Percentiles rank a stretch among this genome's conserved stretches.
These are phyloP conservation scores for Cossypha niveicapilla DNA, from an alignment of 2,797 vertebrate genomes.

Conservation along the genomic window DNA sequence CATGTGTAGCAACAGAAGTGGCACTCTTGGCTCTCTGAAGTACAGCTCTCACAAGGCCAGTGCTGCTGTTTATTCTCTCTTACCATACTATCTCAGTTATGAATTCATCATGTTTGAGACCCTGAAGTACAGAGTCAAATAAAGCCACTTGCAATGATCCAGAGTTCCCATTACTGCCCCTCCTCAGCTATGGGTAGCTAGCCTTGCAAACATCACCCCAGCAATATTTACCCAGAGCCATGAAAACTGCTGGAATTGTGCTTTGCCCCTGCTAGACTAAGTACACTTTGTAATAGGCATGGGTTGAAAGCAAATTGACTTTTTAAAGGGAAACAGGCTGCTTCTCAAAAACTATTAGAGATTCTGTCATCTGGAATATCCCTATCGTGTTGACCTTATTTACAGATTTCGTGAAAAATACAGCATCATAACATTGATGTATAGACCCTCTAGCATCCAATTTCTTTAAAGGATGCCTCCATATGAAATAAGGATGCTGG, in stretches of 20 bases:
- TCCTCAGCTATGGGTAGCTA: neutral
- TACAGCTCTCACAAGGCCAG: neutral
- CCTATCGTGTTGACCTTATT: constrained; percentile 68
- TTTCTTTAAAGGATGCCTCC: constrained; percentile 65
- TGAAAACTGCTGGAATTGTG: constrained; percentile 25
- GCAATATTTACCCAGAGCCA: constrained; percentile 19
- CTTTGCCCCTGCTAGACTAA: constrained; percentile 22
- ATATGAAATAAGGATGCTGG: constrained; percentile 61
- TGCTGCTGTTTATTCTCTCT: neutral
- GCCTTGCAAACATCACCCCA: constrained; percentile 27
- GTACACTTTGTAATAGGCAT: constrained; percentile 49
- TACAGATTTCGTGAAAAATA: constrained; percentile 73
- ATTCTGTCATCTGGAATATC: constrained; percentile 69
- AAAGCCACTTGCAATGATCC: constrained; percentile 38
- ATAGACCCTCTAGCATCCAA: constrained; percentile 59
- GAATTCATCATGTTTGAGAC: constrained; percentile 35
- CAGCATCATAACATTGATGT: constrained; percentile 72
- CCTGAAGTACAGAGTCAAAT: constrained; percentile 23
- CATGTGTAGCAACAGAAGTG: constrained; percentile 10
- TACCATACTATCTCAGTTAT: neutral
- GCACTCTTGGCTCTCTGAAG: constrained; percentile 33
- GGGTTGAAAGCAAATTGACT: constrained; percentile 64
- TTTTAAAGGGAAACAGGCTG: constrained; percentile 47
- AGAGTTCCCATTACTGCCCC: constrained; percentile 19
- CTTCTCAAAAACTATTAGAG: constrained; percentile 70